Base-by-base conservation (phyloP, 2,797 vertebrate genomes). In the Psittacula derbiana region DNA sequence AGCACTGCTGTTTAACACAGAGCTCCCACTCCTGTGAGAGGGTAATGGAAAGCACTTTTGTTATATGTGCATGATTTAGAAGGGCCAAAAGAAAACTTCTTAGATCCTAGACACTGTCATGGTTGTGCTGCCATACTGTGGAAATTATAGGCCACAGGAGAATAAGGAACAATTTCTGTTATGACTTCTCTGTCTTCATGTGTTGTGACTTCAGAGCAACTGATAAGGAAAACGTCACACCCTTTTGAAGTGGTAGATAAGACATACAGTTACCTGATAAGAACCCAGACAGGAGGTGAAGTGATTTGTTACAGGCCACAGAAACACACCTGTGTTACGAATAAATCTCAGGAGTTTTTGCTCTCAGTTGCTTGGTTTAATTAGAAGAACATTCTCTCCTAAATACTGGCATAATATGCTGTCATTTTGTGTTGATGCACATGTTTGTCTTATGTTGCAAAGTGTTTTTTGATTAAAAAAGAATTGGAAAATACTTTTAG, bases 171-270 rank as follows among this genome's bases (percentile, higher is more conserved):
- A 31, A 27, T 81, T 86, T 86, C 44, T 86, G 61, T 79, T 67
- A 64, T 79, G 74, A 91, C 72, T 94, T 86, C 80, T 95, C 57
- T 71, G 47, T 69, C 64, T 88, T 93, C 75, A 69, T 70, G 25
- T 50, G 11, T 61, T 38, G 78, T 90, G 88, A 62, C 80, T 95
- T 90, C 82, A 85, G 86, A 93, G 74, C 36, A 57, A 24, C 38
- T 58, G 94, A 95, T 94, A 88, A 91, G 74, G 46, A 80, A 73
- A 90, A 66, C 4, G 4, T 92, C 84, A 82, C 57, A 40, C 38
- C 28, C 79, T 71, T 95, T 88, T 95, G 93, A 96, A 90, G 86
- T 85, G 80, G 90, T 86, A 92, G 93, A 76, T 95, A 93, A 88
- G 47, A 27, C 25, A 38, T 60, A 79, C 25, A 19, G 49, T 92